Evolutionary conservation across 2,797 vertebrate genomes (phyloP).

Genomic region (Tragelaphus eurycerus): DNA sequence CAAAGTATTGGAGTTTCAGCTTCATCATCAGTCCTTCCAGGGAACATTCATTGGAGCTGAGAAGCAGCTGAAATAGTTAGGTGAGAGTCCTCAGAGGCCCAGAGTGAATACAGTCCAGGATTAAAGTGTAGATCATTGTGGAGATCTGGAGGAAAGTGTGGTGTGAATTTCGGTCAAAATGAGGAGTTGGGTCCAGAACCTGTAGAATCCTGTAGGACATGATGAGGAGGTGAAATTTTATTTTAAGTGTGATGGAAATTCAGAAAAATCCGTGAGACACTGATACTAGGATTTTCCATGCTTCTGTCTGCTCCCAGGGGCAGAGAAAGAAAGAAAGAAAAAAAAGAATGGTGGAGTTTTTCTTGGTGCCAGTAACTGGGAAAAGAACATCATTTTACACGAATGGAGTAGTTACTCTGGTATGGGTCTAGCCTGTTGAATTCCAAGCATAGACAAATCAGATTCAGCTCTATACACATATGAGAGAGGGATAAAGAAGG

Average conservation of each 20-base stretch:
- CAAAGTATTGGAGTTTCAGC: too few relatives aligned
- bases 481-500: background rate
- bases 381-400: background rate
- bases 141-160: background rate
- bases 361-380: background rate
- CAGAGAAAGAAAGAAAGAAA: fast-evolving
- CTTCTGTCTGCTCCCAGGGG: background rate
- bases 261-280: background rate
- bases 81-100: background rate
- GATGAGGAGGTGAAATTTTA: background rate
- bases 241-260: background rate
- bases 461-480: background rate
- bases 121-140: background rate
- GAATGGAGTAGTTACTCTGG: fast-evolving
- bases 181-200: background rate
- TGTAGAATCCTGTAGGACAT: too few relatives aligned
- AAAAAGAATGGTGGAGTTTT: too few relatives aligned
- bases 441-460: background rate
- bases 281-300: background rate
- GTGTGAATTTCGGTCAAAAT: background rate
- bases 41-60: background rate
- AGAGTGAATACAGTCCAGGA: background rate
- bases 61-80: background rate
- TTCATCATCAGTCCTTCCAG: too few relatives aligned
- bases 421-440: background rate